A percentile compares a stretch with the other conserved stretches of the same genome.
Conservation (phyloP, 2,888 invertebrate genomes). For the Meiosimyza decipiens region DNA sequence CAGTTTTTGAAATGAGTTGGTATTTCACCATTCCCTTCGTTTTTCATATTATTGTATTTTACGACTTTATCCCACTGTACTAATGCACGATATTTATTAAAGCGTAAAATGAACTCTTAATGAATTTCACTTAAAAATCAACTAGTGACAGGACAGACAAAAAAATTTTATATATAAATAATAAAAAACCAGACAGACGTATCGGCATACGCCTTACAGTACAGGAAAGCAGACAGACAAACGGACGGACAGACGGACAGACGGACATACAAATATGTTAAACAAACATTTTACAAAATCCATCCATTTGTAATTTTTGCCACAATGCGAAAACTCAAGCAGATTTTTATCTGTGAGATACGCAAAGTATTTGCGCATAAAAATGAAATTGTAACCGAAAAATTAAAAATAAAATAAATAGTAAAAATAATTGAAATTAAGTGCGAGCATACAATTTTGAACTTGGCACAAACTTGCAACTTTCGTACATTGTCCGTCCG, state of each 20-base stretch:
- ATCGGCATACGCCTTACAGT: neutral
- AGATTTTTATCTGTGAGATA: neutral
- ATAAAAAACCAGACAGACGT: neutral
- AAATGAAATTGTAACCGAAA: slow-evolving; percentile 7
- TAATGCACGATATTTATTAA: slow-evolving; percentile 24
- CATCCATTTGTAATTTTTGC: slow-evolving; percentile 27
- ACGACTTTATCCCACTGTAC: neutral
- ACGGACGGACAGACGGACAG: slow-evolving; percentile 13
- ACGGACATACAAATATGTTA: slow-evolving; percentile 10
- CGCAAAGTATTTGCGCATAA: neutral
- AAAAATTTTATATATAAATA: neutral
- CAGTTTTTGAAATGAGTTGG: too few relatives aligned
- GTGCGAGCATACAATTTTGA: slow-evolving; percentile 29
- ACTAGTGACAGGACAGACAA: neutral
- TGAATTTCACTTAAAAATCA: slow-evolving; percentile 16
- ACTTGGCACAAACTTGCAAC: slow-evolving; percentile 26
- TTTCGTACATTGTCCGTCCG: slow-evolving; percentile 1
- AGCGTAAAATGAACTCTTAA: slow-evolving; percentile 29
- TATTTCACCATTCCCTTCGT: too few relatives aligned
- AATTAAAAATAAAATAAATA: neutral
- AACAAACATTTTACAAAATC: slow-evolving; percentile 22
- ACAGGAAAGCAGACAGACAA: neutral
- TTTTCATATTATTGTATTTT: too few relatives aligned
- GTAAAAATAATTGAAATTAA: slow-evolving; percentile 29
- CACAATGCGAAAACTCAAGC: slow-evolving; percentile 4